Base-by-base conservation (phyloP, 2,113 vertebrate genomes). In the Piprites chloris region DNA sequence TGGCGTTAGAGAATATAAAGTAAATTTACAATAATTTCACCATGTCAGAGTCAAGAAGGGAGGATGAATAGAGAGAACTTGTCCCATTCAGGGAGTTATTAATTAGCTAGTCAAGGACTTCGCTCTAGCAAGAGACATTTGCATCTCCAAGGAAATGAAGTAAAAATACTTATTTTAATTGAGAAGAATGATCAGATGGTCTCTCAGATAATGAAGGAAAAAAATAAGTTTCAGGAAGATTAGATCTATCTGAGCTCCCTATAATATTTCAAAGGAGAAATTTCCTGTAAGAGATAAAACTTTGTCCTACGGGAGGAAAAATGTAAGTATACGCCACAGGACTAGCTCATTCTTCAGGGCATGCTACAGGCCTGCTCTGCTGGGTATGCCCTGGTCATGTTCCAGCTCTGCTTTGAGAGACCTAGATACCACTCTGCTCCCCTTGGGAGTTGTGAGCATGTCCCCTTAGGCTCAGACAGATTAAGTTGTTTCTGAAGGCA, bases 121-220 rank as follows among this genome's bases (percentile, higher is more conserved):
- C 63, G 55, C 46, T 92, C 30, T 84, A 89, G 72, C 52, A 90
- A 87, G 61, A 93, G 65, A 67, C 19, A 92, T 89, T 80, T 95
- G 63, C 76, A 92, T 88, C 83, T 95, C 68, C 56, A 93, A 95
- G 66, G 56, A 95, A 39, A 46, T 84, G 56, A 95, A 86, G 73
- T 80, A 94, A 93, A 94, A 93, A 39, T 63, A 68, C 74, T 89
- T 90, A 32, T 84, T 93, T 93, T 95, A 93, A 95, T 93, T 93
- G 80, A 89, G 76, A 94, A 90, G 59, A 92, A 92, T 72, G 68
- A 89, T 95, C 76, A 93, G 69, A 90, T 90, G 61, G 7, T 84
- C 68, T 95, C 56, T 93, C 69, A 22, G 28, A 90, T 89, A 95
- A 95, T 77, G 68, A 93, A 89, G 24, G 3, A 92, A 92, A 89